Base-by-base conservation (phyloP, 2,797 vertebrate genomes). In the Sylvia borin region DNA sequence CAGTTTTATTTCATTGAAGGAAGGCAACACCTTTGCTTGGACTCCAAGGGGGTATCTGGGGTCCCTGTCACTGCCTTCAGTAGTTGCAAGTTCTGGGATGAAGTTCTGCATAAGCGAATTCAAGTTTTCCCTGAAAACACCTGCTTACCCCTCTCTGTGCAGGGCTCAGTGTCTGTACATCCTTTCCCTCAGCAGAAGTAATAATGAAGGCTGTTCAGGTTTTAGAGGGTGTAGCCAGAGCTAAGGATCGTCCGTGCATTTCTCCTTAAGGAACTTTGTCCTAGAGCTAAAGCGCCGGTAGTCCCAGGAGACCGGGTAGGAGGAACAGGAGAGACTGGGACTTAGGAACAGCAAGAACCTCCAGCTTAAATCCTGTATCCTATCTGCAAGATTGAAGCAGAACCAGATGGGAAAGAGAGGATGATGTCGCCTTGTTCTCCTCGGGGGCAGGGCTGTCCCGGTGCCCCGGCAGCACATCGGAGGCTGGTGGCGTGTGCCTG, bases 191-290 rank as follows among this genome's bases (percentile, higher is more conserved):
- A 11, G 26, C 55, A 43, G 54, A 31, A 31, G 78, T 5, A 31
- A 3, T 29, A 80, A 20, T 13, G 54, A 60, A 25, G 15, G 31
- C 38, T 70, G 47, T 2, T 61, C 78, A 16, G 32, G 5, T 81
- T 31, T 70, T 26, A 51, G 54, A 70, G 45, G 25, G 26, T 51
- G 45, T 25, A 90, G 9, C 19, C 62, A 51, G 55, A 81, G 21
- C 26, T 27, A 47, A 64, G 57, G 48, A 15, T 5, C 1, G 5
- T 27, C 32, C 9, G 0, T 8, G 36, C 2, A 0, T 16, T 66
- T 12, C 29, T 21, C 58, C 66, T 14, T 8, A 1, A 55, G 54
- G 31, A 67, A 26, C 20, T 60, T 26, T 8, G 2, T 34, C 61
- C 66, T 18, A 2, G 14, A 19, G n/a, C 31, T 53, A 10, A 81